Evolutionary conservation across 2,113 vertebrate species (phyloP), one percentile per base, ranked within the genome.

Genomic region (Anolis carolinensis): DNA sequence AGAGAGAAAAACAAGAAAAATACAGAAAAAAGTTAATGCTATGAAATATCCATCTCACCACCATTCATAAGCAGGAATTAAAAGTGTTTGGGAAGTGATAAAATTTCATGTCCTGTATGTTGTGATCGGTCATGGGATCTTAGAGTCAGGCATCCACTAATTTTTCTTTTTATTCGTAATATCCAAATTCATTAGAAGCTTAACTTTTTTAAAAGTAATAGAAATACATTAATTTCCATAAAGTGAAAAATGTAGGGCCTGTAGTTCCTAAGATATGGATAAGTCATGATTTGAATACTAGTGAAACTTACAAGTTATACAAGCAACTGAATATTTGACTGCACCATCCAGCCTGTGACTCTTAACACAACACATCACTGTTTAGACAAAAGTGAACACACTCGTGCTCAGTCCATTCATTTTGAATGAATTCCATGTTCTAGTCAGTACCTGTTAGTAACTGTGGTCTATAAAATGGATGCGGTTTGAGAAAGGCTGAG

Each of bases 181-280:
- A 34, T 62, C 23, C 72, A 50, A 71, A 63, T 87, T 87, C 81
- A 83, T 83, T 62, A 62, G 62, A 11, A 88, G 79, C 81, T 20
- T 20, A 1, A 52, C 11, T 52, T 1, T 78, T 82, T 83, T 1
- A 88, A 87, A 81, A n/a, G n/a, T 88, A 89, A 84, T 87, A 86
- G 84, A 93, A 90, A 85, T 89, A 36, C 11, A 75, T 87, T 71
- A 63, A 3, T 84, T 93, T 62, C 93, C 91, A 67, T 85, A 48
- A 73, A 84, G 34, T 91, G 36, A 55, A n/a, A 83, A 18, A n/a
- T 36, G 11, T 87, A n/a, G 93, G 87, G n/a, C 50, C 52, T 11
- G 18, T 27, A 2, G 3, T 88, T 90, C 82, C 79, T 89, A 65
- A 85, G 93, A 91, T 88, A 55, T 85, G 81, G 63, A 3, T 83